These are phyloP conservation scores for Collichthys lucidus DNA, from an alignment of 2,113 vertebrate species.

Conservation along the genomic window DNA sequence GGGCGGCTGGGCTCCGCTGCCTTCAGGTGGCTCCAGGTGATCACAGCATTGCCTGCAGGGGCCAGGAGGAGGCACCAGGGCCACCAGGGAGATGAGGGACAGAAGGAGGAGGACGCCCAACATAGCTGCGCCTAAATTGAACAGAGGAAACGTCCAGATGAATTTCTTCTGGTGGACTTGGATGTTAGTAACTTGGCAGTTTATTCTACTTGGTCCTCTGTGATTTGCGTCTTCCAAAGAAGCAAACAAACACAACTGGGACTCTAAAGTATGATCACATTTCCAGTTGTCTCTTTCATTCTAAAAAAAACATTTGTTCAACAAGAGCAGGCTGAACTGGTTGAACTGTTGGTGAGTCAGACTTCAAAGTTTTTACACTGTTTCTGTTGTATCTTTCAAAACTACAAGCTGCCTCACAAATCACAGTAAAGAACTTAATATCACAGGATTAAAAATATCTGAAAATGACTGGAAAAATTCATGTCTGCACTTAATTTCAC, in stretches of 20 bases:
- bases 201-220: neutral
- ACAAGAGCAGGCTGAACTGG: neutral
- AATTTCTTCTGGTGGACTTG: neutral
- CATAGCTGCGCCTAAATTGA: constrained; percentile 70
- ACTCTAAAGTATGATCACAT: neutral
- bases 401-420: too few relatives aligned
- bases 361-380: neutral
- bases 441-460: too few relatives aligned
- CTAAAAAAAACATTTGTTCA: neutral
- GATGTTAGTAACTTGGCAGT: neutral
- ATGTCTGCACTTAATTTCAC: neutral
- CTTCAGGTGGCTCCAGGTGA: constrained; percentile 76
- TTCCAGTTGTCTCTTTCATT: neutral
- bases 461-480: too few relatives aligned
- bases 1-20: constrained; percentile 8
- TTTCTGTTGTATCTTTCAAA: too few relatives aligned
- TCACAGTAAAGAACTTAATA: too few relatives aligned
- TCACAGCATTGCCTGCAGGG: constrained; percentile 90
- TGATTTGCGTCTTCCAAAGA: neutral
- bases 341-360: neutral
- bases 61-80: constrained; percentile 71
- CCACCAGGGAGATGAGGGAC: constrained; percentile 59
- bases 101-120: constrained; percentile 65
- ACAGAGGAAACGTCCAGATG: neutral
- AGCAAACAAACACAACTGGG: neutral